Evolutionary conservation across 2,113 vertebrate genomes (phyloP), one percentile per base, ranked within the genome.

Genomic region (Nibea albiflora): DNA sequence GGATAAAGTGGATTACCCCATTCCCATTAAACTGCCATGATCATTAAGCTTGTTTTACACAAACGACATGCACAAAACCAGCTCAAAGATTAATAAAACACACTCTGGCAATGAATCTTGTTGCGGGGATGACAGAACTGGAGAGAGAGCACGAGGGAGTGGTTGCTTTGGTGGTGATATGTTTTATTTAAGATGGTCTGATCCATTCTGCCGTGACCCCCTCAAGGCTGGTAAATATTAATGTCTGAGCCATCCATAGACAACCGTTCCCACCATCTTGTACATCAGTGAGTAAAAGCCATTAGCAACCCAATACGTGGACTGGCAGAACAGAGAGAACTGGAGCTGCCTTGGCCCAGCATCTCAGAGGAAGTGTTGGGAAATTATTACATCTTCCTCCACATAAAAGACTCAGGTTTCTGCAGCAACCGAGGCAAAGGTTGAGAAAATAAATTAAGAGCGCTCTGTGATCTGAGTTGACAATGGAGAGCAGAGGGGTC

Each of bases 211-310:
- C 65, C 74, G 84, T 84, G 83, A 89, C 85, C 87, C 81, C 70
- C 42, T 42, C 28, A 26, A 76, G 81, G 78, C 76, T 88, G 35
- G 90, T 91, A 91, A 94, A 91, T 92, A 92, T 92, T 93, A 92
- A 92, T 91, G 83, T 72, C 52, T 66, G 3, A 11, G 11, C 54
- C 65, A 46, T 54, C 49, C 20, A n/a, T 47, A 31, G 28, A n/a
- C 9, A 26, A 53, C 64, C 6, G 3, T 73, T 71, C 50, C 60
- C 44, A 2, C 54, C 35, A 20, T 65, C 68, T 77, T 22, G 17
- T 89, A 77, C 85, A 85, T 88, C 66, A 89, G 73, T 35, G 11
- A 26, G 47, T 56, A 78, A 83, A 88, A 77, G 35, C 87, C 91
- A 91, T 92, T 90, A 90, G 83, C 56, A 86, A 83, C 63, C 81